These are phyloP conservation scores for Eptatretus atami DNA, from an alignment of 2,797 vertebrate genomes.

Conservation along the genomic window DNA sequence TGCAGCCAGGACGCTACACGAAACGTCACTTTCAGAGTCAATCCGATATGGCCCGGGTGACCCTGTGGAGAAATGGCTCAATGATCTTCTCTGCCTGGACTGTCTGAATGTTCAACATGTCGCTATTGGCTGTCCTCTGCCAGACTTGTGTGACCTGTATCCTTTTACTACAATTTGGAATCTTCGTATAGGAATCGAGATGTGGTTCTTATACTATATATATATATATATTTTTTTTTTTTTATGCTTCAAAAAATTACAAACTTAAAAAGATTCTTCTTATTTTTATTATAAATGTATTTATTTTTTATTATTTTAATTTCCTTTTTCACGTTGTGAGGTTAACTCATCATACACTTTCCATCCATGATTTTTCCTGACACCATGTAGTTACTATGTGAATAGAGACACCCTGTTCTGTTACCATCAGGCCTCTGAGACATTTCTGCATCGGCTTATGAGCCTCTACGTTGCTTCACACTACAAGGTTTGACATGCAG, in stretches of 20 bases:
- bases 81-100: constrained; percentile 61
- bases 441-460: constrained; percentile 75
- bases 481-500: constrained; percentile 36
- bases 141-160: constrained; percentile 79
- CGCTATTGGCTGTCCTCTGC: constrained; percentile 59
- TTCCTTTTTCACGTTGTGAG: no score
- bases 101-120: constrained; percentile 64
- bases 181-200: not conserved
- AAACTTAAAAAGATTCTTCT: not conserved
- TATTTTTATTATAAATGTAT: no score
- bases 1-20: constrained; percentile 41
- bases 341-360: no score
- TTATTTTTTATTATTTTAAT: no score
- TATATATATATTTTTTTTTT: no score
- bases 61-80: constrained; percentile 68
- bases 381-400: constrained; percentile 40
- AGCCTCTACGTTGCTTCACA: constrained; percentile 84
- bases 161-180: constrained; percentile 15
- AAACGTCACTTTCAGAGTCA: constrained; percentile 79
- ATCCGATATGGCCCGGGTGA: constrained; percentile 74
- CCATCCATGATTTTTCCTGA: constrained; percentile 16
- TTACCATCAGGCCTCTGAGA: constrained; percentile 77
- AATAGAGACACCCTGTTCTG: constrained; percentile 90
- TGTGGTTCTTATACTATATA: no score
- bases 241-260: not conserved